Percentiles rank a stretch among this genome's conserved stretches.
These are phyloP conservation scores for Apodemia duryi DNA, from an alignment of 2,888 invertebrate species.

Conservation along the genomic window DNA sequence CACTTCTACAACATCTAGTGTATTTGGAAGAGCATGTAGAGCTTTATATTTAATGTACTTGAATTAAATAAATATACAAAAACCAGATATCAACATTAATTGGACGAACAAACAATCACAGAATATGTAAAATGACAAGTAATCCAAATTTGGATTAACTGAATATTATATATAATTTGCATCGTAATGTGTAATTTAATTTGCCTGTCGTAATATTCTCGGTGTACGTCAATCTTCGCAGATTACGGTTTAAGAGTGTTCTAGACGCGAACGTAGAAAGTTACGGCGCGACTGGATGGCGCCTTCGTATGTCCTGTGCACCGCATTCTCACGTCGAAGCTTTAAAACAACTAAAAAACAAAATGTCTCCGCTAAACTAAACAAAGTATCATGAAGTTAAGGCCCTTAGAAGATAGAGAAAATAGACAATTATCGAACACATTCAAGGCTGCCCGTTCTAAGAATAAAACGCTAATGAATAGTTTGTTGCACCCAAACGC, in stretches of 20 bases:
- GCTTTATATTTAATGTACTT: background rate
- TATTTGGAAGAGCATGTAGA: background rate
- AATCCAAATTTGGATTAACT: conserved; percentile 11
- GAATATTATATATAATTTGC: conserved; percentile 6
- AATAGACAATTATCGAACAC: conserved; percentile 51
- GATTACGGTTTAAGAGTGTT: conserved; percentile 76
- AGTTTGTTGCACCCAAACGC: conserved; percentile 39
- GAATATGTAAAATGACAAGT: background rate
- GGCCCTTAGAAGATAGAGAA: conserved; percentile 50
- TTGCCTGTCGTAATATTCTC: conserved; percentile 69
- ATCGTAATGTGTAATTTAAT: conserved; percentile 42
- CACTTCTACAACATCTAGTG: too few relatives aligned
- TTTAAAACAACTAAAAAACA: conserved; percentile 64
- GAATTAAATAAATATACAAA: background rate
- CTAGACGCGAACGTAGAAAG: conserved; percentile 77
- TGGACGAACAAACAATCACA: background rate
- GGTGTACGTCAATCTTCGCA: conserved; percentile 69
- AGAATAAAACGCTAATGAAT: conserved; percentile 43
- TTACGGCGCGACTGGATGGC: conserved; percentile 75
- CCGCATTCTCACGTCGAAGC: conserved; percentile 64
- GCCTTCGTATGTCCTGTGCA: conserved; percentile 73
- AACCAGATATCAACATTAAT: background rate
- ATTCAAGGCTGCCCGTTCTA: conserved; percentile 38
- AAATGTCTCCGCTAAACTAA: conserved; percentile 57
- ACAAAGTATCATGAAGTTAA: conserved; percentile 43